phyloP scores from a whole-genome alignment of 1,140 invertebrate species.

The Drosophila tristis region DNA sequence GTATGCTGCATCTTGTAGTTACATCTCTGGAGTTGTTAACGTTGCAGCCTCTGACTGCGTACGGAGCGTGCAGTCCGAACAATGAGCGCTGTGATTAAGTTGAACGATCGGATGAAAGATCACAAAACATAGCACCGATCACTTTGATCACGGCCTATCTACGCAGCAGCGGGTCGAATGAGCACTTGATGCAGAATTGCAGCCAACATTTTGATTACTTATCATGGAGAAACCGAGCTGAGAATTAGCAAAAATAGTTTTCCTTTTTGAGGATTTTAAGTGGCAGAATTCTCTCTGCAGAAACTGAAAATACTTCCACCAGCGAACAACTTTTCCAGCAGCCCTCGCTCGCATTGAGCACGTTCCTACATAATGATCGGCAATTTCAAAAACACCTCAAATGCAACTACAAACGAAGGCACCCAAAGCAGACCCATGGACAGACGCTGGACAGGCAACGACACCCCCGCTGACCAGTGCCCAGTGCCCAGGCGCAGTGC shows the following conservation, averaged over 20 bases:
- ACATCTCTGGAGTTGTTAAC: conserved; percentile 72
- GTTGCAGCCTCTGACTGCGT: conserved; percentile 12
- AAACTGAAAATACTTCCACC: too few relatives aligned
- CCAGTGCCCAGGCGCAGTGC: conserved; percentile 28
- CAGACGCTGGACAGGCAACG: conserved; percentile 10
- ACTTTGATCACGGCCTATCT: conserved; percentile 57
- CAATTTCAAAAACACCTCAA: conserved; percentile 80
- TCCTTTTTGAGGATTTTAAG: too few relatives aligned
- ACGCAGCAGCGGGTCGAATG: not conserved
- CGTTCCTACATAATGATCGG: conserved; percentile 72
- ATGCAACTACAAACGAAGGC: conserved; percentile 53
- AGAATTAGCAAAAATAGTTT: too few relatives aligned
- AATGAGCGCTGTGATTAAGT: conserved; percentile 74
- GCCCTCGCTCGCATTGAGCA: conserved; percentile 49
- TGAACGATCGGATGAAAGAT: conserved; percentile 74
- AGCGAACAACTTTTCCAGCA: conserved; percentile 15
- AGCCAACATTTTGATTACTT: too few relatives aligned
- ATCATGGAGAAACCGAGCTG: too few relatives aligned
- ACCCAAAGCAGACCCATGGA: conserved; percentile 1
- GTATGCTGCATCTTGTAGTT: conserved; percentile 70
- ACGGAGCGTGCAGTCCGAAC: conserved; percentile 28
- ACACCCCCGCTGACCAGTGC: conserved; percentile 60
- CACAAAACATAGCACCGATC: conserved; percentile 77
- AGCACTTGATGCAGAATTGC: too few relatives aligned
- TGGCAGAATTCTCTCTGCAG: too few relatives aligned